Evolutionary conservation across 37 sponge, comb jelly and placozoan genomes (phyloP), one percentile per base, ranked within the genome.

Genomic region (Aplysina aerophoba): DNA sequence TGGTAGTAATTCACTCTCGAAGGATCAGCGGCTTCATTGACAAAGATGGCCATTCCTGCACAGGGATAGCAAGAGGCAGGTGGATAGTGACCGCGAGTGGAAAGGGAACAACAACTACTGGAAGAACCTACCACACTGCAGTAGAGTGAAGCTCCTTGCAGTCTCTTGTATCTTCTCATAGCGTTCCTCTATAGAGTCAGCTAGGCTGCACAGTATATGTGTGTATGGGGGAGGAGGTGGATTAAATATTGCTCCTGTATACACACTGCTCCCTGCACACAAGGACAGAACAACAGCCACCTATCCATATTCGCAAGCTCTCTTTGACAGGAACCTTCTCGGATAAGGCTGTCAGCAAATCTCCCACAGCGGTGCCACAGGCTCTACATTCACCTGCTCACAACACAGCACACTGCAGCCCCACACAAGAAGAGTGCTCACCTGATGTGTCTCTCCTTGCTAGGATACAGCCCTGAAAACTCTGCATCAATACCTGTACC

Each of bases 401-500:
- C n/a, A n/a, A n/a, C n/a, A n/a, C n/a, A n/a, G n/a, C n/a, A n/a
- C n/a, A n/a, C n/a, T n/a, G n/a, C n/a, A n/a, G n/a, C n/a, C n/a
- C n/a, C n/a, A n/a, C n/a, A n/a, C n/a, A n/a, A n/a, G n/a, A n/a
- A n/a, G n/a, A n/a, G 50, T 8, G 50, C 50, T 44, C 50, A 69
- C 71, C 71, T 69, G 71, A 34, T 69, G 28, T 27, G 12, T 3
- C 17, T 31, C 71, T 69, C 71, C 6, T 69, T 69, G 20, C 40
- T 41, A 14, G 68, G 81, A 55, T 62, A 35, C 13, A 93, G 88
- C 28, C 94, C 94, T 65, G 94, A 90, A 71, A 93, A 93, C 50
- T 93, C 94, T 1, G 90, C 88, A 56, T 93, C 94, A 19, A 93
- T 80, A 72, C 87, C 94, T 91, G 74, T 30, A 40, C 56, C 14